A percentile compares a stretch with the other conserved stretches of the same genome.
Conservation (phyloP, 1,140 invertebrate genomes). For the Hycleus cichorii region DNA sequence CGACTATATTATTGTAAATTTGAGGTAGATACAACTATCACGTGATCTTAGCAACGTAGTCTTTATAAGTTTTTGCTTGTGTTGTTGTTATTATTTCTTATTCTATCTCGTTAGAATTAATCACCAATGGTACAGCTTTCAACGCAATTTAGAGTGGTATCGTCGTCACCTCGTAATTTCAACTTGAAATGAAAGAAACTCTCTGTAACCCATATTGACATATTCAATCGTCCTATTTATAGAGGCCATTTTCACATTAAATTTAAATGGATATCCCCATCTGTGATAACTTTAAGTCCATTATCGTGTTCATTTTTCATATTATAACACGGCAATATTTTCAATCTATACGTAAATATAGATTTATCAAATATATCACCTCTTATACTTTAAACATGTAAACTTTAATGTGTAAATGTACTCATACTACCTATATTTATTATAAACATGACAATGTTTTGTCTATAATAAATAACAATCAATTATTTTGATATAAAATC, state of each 20-base stretch:
- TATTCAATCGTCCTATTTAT: slow-evolving; percentile 26
- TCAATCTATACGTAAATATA: slow-evolving; percentile 16
- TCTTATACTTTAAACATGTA: slow-evolving; percentile 14
- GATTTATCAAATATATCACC: slow-evolving; percentile 21
- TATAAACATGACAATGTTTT: not conserved
- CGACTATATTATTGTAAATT: too few relatives aligned
- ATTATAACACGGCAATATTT: slow-evolving; percentile 23
- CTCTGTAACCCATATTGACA: slow-evolving; percentile 11
- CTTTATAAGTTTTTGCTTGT: too few relatives aligned
- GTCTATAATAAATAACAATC: not conserved
- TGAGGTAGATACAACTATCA: too few relatives aligned
- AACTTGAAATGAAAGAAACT: slow-evolving; percentile 18
- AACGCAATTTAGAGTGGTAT: slow-evolving; percentile 25
- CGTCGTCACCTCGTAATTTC: slow-evolving; percentile 31
- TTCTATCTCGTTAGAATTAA: too few relatives aligned
- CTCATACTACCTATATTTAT: not conserved
- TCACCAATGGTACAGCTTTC: slow-evolving; percentile 11
- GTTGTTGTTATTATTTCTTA: too few relatives aligned
- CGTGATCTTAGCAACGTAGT: too few relatives aligned
- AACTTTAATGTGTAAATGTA: slow-evolving; percentile 13
- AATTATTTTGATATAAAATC: not conserved
- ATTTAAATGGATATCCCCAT: slow-evolving; percentile 19
- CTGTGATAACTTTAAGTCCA: slow-evolving; percentile 22
- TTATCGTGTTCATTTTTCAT: slow-evolving; percentile 30
- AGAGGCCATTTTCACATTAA: slow-evolving; percentile 22